Conservation (phyloP, 2,113 vertebrate species). For the Rhineura floridana region DNA sequence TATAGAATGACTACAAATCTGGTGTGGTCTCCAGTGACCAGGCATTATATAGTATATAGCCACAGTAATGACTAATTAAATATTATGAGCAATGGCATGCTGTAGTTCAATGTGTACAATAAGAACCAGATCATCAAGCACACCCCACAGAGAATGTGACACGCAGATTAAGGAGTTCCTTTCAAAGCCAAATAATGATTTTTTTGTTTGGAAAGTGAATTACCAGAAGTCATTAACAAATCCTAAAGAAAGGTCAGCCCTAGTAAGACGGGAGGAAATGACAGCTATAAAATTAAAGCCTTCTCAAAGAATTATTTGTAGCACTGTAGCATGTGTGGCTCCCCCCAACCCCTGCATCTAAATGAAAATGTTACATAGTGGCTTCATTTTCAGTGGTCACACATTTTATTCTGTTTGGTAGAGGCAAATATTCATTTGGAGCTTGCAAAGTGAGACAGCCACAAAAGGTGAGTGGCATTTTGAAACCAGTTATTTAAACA, state of each 20-base stretch:
- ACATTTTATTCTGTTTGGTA: not conserved
- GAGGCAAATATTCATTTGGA: not conserved
- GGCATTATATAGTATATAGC: not conserved
- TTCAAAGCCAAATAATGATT: not conserved
- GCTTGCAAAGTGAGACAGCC: not conserved
- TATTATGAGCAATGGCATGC: not conserved
- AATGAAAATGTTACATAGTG: constrained; percentile 1
- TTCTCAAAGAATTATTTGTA: not conserved
- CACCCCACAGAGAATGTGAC: not conserved
- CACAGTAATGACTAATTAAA: not conserved
- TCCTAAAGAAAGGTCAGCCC: not conserved
- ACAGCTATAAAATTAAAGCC: not conserved
- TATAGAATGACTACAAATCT: not conserved
- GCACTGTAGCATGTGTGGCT: not conserved
- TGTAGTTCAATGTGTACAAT: not conserved
- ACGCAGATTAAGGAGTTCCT: not conserved
- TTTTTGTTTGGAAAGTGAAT: not conserved
- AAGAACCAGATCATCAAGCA: not conserved
- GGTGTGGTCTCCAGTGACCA: not conserved
- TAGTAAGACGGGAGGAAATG: not conserved
- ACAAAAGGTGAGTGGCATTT: not conserved
- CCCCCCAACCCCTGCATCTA: not conserved
- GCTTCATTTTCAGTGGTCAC: not conserved
- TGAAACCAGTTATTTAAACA: constrained; percentile 1
- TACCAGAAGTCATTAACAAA: not conserved